Conservation (phyloP, 2,797 vertebrate genomes). For the Mus caroli region DNA sequence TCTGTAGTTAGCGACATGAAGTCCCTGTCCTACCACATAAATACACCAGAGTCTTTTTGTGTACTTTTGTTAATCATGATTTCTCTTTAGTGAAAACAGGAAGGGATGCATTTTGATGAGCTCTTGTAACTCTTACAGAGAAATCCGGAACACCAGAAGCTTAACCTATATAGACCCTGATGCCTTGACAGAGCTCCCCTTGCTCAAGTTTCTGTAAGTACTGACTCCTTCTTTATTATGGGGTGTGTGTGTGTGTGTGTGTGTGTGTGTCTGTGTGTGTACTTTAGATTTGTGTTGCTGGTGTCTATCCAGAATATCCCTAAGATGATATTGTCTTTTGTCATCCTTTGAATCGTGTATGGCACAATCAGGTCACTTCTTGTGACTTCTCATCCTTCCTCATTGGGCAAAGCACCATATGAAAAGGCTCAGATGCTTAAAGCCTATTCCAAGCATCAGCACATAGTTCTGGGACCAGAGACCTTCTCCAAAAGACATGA, state of each 20-base stretch:
- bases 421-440: background rate
- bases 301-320: background rate
- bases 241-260: background rate
- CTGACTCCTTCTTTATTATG: background rate
- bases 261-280: background rate
- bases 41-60: background rate
- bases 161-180: constrained; percentile 92
- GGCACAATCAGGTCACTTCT: background rate
- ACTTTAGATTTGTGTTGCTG: background rate
- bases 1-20: background rate
- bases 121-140: constrained; percentile 90
- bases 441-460: background rate
- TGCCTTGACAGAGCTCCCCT: constrained; percentile 94
- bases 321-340: background rate
- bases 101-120: background rate
- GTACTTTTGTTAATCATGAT: background rate
- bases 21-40: background rate
- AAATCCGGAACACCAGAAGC: constrained; percentile 95
- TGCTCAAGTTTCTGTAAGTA: constrained; percentile 97
- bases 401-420: background rate
- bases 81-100: constrained; percentile 49
- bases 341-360: background rate
- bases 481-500: background rate
- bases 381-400: background rate
- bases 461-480: background rate